phyloP scores from a whole-genome alignment of 2,113 vertebrate genomes.

The Rhizomys pruinosus region DNA sequence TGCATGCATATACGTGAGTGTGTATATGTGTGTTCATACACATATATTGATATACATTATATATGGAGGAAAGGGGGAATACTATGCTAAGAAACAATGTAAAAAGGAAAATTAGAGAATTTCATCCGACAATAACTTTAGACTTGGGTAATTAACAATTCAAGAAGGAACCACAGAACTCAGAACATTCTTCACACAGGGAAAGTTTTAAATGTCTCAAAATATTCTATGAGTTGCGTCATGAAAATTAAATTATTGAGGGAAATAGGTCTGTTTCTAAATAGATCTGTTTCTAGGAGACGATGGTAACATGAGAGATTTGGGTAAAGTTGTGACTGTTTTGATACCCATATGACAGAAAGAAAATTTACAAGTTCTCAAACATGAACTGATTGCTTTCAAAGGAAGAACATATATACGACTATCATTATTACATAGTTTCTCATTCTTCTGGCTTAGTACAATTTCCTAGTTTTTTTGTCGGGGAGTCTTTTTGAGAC shows the following conservation, averaged over 20 bases:
- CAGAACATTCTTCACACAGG: background rate
- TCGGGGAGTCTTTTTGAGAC: no score
- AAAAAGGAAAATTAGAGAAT: background rate
- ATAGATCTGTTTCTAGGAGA: no score
- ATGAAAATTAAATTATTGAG: background rate
- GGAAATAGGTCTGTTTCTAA: background rate
- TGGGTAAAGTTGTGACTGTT: no score
- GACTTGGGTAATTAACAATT: background rate
- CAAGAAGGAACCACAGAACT: background rate
- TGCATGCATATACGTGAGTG: background rate
- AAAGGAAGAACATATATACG: background rate
- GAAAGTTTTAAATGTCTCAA: background rate
- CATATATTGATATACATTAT: background rate
- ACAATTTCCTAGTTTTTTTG: no score
- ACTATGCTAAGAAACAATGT: background rate
- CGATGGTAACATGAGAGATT: rapidly evolving
- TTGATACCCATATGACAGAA: background rate
- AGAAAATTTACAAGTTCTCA: background rate
- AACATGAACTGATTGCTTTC: background rate
- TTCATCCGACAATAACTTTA: background rate
- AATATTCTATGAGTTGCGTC: background rate
- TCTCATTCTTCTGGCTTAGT: no score
- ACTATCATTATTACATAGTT: background rate
- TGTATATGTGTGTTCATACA: background rate
- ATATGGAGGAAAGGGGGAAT: background rate